Percentiles rank a stretch among this genome's conserved stretches.
Evolutionary conservation across 2,888 invertebrate species (phyloP).

Genomic region (Sinohyriopsis cumingii): DNA sequence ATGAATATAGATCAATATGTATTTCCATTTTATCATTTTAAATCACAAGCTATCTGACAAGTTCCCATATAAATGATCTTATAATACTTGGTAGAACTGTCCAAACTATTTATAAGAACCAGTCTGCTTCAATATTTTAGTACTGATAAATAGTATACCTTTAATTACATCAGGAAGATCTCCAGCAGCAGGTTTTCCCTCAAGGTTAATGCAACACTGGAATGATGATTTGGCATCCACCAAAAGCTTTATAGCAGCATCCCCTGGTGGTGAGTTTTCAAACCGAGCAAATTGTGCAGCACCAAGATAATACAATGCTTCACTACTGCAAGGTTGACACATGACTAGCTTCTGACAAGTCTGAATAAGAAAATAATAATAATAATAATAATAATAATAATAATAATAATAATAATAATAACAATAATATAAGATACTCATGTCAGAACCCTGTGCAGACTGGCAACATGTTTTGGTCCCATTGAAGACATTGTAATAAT

Average conservation of each 20-base stretch:
- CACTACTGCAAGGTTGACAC: constrained; percentile 65
- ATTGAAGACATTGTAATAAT: too few species aligned
- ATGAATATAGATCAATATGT: too few species aligned
- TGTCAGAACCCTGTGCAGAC: too few species aligned
- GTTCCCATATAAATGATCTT: too few species aligned
- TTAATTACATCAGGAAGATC: constrained; percentile 54
- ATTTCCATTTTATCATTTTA: too few species aligned
- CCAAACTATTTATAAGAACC: background rate
- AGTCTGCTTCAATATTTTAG: constrained; percentile 1
- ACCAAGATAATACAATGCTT: constrained; percentile 64
- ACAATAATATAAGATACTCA: too few species aligned
- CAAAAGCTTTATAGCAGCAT: constrained; percentile 52
- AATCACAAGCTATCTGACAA: too few species aligned
- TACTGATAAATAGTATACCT: constrained; percentile 35
- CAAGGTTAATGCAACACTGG: constrained; percentile 59
- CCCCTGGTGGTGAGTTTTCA: constrained; percentile 61
- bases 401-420: too few species aligned
- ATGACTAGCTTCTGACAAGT: constrained; percentile 65
- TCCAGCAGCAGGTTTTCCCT: constrained; percentile 65
- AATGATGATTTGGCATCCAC: constrained; percentile 61
- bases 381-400: too few species aligned
- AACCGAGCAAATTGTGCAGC: constrained; percentile 62
- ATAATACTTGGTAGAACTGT: too few species aligned
- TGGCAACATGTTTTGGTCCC: too few species aligned
- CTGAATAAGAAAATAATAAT: constrained; percentile 39